Evolutionary conservation across 2,113 vertebrate genomes (phyloP), one percentile per base, ranked within the genome.

Genomic region (Daubentonia madagascariensis): DNA sequence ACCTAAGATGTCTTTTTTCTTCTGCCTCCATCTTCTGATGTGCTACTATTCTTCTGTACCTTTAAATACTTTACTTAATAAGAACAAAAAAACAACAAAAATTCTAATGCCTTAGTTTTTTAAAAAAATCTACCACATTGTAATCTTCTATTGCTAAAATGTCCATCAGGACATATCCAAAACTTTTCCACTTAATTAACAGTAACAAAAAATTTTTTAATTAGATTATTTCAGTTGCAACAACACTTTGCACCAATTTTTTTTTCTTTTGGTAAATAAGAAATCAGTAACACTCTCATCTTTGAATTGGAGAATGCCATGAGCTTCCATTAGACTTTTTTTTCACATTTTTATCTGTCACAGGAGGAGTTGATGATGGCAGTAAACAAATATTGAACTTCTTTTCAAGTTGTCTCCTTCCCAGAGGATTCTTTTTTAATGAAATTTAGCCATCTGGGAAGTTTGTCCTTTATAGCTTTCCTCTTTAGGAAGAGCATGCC

Each of bases 351-450:
- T 35, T 45, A 43, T 84, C 20, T 83, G 67, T 90, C 45, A 88
- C 57, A 79, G 32, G 6, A 75, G 25, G 75, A 80, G 30, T 45
- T 50, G 50, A 70, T 68, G 37, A 35, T 25, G 37, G 25, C 32
- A 92, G 9, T 80, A 81, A 96, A 89, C 54, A 89, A 85, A 96
- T 72, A 96, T 2, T 83, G 45, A 93, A 72, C 28, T 68, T 61
- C 35, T 89, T 90, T 95, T 87, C 93, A 94, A 83, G 18, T 96
- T 78, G 61, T 81, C 81, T 85, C 13, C 25, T 70, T 95, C 70
- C 68, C 57, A 84, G 5, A 84, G 2, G 37, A 89, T 7, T 67
- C n/a, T 45, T 93, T 73, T 59, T 65, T 45, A 88, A 79, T 68
- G 45, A 95, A 94, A 90, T 61, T 88, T 78, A 78, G 37, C 52